Conservation (phyloP, 2,888 invertebrate species). For the Athalia circularis region DNA sequence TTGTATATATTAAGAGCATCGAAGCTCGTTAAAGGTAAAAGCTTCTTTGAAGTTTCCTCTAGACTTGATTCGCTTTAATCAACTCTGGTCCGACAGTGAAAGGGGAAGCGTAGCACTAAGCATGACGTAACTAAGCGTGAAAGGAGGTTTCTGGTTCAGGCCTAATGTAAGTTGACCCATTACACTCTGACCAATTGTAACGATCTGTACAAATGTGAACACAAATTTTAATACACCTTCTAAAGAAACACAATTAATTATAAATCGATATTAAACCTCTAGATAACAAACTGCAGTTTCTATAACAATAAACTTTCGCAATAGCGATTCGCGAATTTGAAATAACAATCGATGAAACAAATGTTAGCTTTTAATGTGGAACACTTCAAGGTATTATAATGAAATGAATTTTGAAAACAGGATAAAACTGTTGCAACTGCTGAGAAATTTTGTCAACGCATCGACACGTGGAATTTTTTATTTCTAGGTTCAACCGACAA, state of each 20-base stretch:
- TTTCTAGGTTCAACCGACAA: too few relatives aligned
- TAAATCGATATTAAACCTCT: background rate
- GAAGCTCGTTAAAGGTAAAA: slow-evolving; percentile 10
- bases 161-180: slow-evolving; percentile 39
- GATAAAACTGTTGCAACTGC: too few relatives aligned
- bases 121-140: slow-evolving; percentile 43
- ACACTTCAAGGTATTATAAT: too few relatives aligned
- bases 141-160: slow-evolving; percentile 42
- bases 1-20: slow-evolving; percentile 18
- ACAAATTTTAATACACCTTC: slow-evolving; percentile 41
- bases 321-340: too few relatives aligned
- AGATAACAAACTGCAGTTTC: background rate
- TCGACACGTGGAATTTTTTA: too few relatives aligned
- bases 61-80: slow-evolving; percentile 20
- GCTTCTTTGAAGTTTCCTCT: slow-evolving; percentile 31
- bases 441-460: too few relatives aligned
- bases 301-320: background rate
- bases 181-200: slow-evolving; percentile 39
- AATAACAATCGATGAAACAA: too few relatives aligned
- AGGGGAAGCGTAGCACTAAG: slow-evolving; percentile 40
- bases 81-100: slow-evolving; percentile 38
- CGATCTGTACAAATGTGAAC: slow-evolving; percentile 43
- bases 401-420: too few relatives aligned
- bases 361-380: too few relatives aligned
- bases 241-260: background rate